phyloP scores from a whole-genome alignment of 2,888 invertebrate species.

The Trachelus troglodyta region DNA sequence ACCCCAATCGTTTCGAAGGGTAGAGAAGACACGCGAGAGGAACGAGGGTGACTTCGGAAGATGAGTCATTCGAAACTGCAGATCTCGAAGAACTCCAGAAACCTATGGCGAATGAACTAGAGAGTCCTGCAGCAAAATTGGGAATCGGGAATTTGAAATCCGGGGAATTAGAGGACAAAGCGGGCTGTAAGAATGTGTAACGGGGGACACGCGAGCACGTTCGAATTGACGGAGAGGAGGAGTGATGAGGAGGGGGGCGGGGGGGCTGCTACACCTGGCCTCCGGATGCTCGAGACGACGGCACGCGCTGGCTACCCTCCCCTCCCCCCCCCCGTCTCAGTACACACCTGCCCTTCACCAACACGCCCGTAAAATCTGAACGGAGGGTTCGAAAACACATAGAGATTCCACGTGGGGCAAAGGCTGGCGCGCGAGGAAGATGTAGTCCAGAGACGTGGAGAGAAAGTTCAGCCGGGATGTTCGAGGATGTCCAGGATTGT shows the following conservation, averaged over 20 bases:
- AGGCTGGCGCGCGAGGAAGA: conserved; percentile 34
- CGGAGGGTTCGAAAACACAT: conserved; percentile 55
- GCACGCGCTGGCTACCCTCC: conserved; percentile 44
- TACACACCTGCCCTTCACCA: conserved; percentile 3
- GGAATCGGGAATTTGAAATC: conserved; percentile 9
- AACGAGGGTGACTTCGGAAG: too few relatives aligned
- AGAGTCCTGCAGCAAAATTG: conserved; percentile 34
- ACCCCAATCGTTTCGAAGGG: too few relatives aligned
- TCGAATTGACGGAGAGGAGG: conserved; percentile 44
- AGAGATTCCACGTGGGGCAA: conserved; percentile 50
- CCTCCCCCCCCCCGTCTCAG: conserved; percentile 9
- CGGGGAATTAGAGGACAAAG: conserved; percentile 30
- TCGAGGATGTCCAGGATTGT: too few relatives aligned
- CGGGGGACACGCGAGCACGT: conserved; percentile 40
- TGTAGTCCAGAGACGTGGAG: conserved; percentile 27
- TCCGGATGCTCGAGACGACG: conserved; percentile 60
- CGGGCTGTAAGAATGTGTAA: conserved; percentile 2
- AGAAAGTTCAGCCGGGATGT: conserved; percentile 14
- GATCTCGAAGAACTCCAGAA: background rate
- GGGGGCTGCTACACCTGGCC: conserved; percentile 56
- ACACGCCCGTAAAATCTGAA: background rate
- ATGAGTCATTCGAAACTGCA: background rate
- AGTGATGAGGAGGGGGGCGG: background rate
- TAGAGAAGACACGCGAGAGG: too few relatives aligned
- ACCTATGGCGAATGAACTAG: conserved; percentile 27